Base-by-base conservation (phyloP, 2,888 invertebrate genomes). In the Zaprionus lineosus region DNA sequence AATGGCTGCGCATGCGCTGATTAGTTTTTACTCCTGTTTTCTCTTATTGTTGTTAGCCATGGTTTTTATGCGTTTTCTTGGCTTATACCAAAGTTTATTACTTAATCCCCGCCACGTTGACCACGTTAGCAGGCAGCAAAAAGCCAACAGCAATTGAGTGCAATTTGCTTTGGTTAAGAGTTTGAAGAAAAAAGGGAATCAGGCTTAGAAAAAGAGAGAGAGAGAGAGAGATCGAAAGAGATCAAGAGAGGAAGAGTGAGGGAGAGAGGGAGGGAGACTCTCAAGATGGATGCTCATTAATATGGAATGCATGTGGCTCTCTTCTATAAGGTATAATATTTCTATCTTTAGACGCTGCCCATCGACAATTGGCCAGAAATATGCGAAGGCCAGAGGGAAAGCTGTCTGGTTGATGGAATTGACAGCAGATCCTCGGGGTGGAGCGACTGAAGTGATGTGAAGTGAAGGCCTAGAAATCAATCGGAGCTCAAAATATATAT, bases 1-100 rank as follows among this genome's bases (percentile, higher is more conserved):
- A 79, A 76, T 76, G 76, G 61, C 64, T 62, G 73, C 82, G 62
- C 78, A 74, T 82, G 84, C 74, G 78, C 82, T 84, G 82, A 84
- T 78, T 78, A 84, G 24, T 24, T 65, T 61, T 41, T 65, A 74
- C 74, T 67, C 58, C 74, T 65, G 63, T 71, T 84, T 84, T 76
- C 74, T 58, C 63, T 74, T 41, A 84, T 77, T 79, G 66, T 65
- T 72, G 57, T 37, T 24, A 18, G 37, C 7, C n/a, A n/a, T 26
- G 28, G 16, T 40, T 47, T 52, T 56, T 36, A 66, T 72, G 60
- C 58, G 65, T 76, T 73, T 63, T 52, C 44, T 60, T 61, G 71
- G 53, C 64, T 57, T 75, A 72, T 58, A 51, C 47, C 60, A 57
- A 55, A 40, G 55, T 76, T 67, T 78, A 84, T 78, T 78, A 67